phyloP scores from a whole-genome alignment of 2,113 vertebrate genomes.

The Galeopterus variegatus region DNA sequence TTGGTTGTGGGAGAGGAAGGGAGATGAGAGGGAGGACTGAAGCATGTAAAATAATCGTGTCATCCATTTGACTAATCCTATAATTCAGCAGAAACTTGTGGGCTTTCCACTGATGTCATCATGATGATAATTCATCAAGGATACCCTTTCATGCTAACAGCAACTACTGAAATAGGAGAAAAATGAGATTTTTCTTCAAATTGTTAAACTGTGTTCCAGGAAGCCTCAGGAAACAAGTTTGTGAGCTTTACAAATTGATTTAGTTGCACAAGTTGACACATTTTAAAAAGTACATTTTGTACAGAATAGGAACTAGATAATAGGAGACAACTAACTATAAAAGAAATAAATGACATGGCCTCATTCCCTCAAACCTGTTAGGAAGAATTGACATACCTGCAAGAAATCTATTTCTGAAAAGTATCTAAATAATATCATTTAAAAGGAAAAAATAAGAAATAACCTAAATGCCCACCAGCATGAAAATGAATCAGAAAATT shows the following conservation, averaged over 20 bases:
- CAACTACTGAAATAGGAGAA: not conserved
- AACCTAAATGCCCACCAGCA: not conserved
- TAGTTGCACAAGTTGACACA: not conserved
- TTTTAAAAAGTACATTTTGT: slow-evolving; percentile 24
- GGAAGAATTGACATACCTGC: not conserved
- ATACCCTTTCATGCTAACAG: not conserved
- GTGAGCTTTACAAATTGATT: slow-evolving; percentile 37
- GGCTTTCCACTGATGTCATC: not conserved
- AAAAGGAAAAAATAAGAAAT: slow-evolving; percentile 42
- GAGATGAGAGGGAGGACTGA: no score
- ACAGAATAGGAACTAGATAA: not conserved
- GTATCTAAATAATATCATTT: slow-evolving; percentile 37
- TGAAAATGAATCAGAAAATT: slow-evolving; percentile 42
- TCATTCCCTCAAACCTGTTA: not conserved
- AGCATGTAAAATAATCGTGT: not conserved
- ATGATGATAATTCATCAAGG: not conserved
- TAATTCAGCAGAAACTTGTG: slow-evolving; percentile 22
- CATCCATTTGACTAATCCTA: not conserved
- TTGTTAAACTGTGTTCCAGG: slow-evolving; percentile 23
- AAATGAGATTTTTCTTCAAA: not conserved
- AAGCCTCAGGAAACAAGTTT: slow-evolving; percentile 35
- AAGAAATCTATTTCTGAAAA: not conserved
- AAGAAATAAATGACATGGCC: not conserved
- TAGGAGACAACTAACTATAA: not conserved
- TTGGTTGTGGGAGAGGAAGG: not conserved